Evolutionary conservation across 2,797 vertebrate species (phyloP).

Genomic region (Rhinophrynus dorsalis): DNA sequence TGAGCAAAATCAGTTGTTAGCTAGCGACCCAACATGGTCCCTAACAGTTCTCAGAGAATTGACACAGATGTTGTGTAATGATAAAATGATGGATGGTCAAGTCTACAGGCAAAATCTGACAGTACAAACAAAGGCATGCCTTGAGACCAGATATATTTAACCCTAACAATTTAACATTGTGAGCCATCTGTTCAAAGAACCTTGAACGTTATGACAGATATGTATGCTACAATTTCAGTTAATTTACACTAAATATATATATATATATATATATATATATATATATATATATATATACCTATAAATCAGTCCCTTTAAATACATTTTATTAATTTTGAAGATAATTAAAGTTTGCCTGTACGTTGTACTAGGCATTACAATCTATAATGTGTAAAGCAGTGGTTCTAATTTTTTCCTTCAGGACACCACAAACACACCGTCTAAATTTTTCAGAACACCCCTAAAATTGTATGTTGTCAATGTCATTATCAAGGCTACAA

Average conservation of each 20-base stretch:
- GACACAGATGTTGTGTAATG: conserved; percentile 23
- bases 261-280: no score
- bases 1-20: conserved; percentile 50
- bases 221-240: not conserved
- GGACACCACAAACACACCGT: no score
- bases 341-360: no score
- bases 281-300: no score
- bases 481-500: no score
- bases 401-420: no score
- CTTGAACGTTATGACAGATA: not conserved
- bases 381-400: no score
- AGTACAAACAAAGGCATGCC: conserved; percentile 63
- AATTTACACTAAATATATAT: not conserved
- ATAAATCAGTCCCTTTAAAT: no score
- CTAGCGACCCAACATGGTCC: conserved; percentile 32
- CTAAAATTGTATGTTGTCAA: no score
- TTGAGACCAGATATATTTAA: conserved; percentile 49
- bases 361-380: no score
- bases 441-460: no score
- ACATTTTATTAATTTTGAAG: no score
- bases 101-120: conserved; percentile 14
- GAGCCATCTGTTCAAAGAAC: conserved; percentile 16
- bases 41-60: conserved; percentile 26
- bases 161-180: not conserved
- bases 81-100: conserved; percentile 23